These are phyloP conservation scores for Oscheius sp. DNA, from an alignment of 1,140 invertebrate genomes.

Conservation along the genomic window DNA sequence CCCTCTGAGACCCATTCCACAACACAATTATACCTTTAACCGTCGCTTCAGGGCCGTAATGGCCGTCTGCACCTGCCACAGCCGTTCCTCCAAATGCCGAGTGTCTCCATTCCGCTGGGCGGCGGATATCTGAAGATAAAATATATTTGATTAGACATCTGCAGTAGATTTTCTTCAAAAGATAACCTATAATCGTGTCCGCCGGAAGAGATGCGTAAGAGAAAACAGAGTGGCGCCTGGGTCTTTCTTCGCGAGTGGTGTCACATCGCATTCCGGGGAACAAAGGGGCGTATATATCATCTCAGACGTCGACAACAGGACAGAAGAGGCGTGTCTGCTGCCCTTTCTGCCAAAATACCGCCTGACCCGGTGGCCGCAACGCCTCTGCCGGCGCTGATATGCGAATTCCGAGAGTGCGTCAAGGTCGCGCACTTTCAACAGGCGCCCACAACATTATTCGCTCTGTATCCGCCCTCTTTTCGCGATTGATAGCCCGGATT, in stretches of 20 bases:
- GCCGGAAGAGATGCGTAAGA: background rate
- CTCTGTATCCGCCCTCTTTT: background rate
- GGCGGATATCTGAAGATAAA: conserved; percentile 13
- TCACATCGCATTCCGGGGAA: too few relatives aligned
- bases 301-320: background rate
- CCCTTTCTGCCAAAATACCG: background rate
- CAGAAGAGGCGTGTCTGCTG: background rate
- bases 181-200: too few relatives aligned
- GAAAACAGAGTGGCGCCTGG: too few relatives aligned
- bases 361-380: background rate
- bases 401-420: too few relatives aligned
- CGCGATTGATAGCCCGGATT: background rate
- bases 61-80: conserved; percentile 35
- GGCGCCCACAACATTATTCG: too few relatives aligned
- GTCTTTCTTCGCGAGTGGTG: too few relatives aligned
- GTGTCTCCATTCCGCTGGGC: conserved; percentile 6
- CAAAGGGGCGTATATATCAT: background rate
- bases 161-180: too few relatives aligned
- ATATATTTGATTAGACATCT: too few relatives aligned
- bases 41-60: conserved; percentile 32
- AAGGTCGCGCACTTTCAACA: too few relatives aligned
- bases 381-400: background rate
- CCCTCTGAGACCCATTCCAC: background rate
- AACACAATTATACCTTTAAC: conserved; percentile 7
- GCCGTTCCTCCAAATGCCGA: conserved; percentile 11